Evolutionary conservation across 2,113 vertebrate genomes (phyloP).

Genomic region (Spilogale gracilis): DNA sequence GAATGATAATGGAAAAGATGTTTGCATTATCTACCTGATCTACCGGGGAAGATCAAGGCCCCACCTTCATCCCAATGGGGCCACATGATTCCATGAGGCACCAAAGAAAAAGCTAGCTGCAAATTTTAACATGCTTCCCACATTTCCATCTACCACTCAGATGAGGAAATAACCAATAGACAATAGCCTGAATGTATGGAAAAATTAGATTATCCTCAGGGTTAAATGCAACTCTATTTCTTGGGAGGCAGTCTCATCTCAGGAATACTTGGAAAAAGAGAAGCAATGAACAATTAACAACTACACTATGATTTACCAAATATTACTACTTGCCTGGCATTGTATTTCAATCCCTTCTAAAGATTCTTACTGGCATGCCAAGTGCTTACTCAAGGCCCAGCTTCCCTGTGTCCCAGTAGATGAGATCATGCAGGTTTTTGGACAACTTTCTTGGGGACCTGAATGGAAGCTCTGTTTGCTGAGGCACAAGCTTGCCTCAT

Average conservation of each 20-base stretch:
- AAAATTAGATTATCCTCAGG: background rate
- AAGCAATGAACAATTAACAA: background rate
- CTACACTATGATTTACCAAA: background rate
- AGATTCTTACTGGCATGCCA: background rate
- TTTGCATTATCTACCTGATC: background rate
- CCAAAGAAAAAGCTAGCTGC: background rate
- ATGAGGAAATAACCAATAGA: background rate
- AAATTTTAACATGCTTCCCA: background rate
- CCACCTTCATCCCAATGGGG: background rate
- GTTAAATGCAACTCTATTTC: background rate
- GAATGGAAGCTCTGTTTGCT: background rate
- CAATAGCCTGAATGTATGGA: background rate
- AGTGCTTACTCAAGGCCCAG: background rate
- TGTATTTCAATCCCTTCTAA: background rate
- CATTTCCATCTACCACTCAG: background rate
- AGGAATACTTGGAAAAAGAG: background rate
- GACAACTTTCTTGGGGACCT: too few relatives aligned
- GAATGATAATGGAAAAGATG: background rate
- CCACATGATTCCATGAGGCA: background rate
- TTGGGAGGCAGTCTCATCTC: background rate
- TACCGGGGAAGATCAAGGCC: background rate
- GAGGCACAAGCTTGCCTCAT: background rate
- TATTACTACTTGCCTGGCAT: background rate
- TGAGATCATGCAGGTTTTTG: background rate
- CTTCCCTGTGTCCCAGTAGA: background rate